Base-by-base conservation (phyloP, 2,888 invertebrate species). In the Cataglyphis cursor region DNA sequence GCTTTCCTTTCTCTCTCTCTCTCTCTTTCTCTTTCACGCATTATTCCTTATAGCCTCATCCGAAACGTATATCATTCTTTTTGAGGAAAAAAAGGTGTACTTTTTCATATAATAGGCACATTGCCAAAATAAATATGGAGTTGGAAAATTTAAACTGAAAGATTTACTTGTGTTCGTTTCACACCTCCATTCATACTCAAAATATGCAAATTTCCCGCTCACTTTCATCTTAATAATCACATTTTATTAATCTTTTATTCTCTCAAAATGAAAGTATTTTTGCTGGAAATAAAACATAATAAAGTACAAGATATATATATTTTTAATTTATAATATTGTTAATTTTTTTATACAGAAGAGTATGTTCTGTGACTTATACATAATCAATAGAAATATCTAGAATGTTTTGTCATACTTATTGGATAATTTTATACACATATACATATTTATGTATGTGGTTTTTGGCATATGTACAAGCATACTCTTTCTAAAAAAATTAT, bases 121-220 rank as follows among this genome's bases (percentile, higher is more conserved):
- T 94, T 93, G 92, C 93, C 93, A 93, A 93, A 94, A 94, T 94
- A 93, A 93, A 94, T 93, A 92, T 93, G 93, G 94, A 93, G 92
- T 93, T 94, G 93, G 93, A 94, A 93, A 91, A 93, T 90, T 93
- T 92, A 91, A 92, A 88, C 87, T 75, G 51, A 18, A 61, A 31
- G 8, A 61, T 82, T 64, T 81, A 61, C 35, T 73, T 75, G 21
- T 54, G 12, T 44, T 54, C 35, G 59, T 66, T 80, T 72, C 21
- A 57, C n/a, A 28, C 66, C 57, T 83, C n/a, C 38, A 28, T 78
- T 12, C 31, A 1, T 12, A 15, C 5, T 44, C 15, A 8, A 10
- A 35, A 75, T 28, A 62, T 75, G 38, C 51, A 28, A 28, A 57
- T 28, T 65, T 41, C 28, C 28, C 54, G 48, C 41, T 38, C 12